Conservation (phyloP, 2,113 vertebrate species). For the Hemiscyllium ocellatum region DNA sequence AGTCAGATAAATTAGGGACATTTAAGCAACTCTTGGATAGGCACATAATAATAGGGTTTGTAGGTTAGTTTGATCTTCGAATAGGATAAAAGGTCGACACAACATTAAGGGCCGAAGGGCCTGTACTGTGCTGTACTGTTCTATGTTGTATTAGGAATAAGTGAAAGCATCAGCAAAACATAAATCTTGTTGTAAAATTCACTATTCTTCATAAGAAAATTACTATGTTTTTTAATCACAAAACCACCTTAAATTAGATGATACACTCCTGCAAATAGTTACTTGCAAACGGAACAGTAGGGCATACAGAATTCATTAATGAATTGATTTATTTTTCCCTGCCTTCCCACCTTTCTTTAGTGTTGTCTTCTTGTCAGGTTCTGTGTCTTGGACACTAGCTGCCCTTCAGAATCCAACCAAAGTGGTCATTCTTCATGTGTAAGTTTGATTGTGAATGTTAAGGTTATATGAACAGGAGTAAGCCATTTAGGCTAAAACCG, state of each 20-base stretch:
- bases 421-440: constrained; percentile 14
- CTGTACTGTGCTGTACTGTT: too few relatives aligned
- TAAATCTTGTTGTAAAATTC: background rate
- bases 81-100: too few relatives aligned
- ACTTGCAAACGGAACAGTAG: background rate
- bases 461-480: background rate
- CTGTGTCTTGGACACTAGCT: background rate
- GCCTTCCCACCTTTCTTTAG: background rate
- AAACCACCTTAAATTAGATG: background rate
- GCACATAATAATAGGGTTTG: too few relatives aligned
- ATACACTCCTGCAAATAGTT: background rate
- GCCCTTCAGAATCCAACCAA: background rate
- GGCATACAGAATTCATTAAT: background rate
- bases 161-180: background rate
- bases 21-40: too few relatives aligned
- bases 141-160: background rate
- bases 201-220: background rate
- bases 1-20: too few relatives aligned
- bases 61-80: too few relatives aligned
- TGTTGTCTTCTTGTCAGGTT: background rate
- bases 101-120: too few relatives aligned
- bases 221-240: background rate
- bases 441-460: background rate
- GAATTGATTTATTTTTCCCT: background rate
- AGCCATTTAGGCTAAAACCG: too few relatives aligned